Evolutionary conservation across 2,797 vertebrate species (phyloP).

Genomic region (Clamator glandarius): DNA sequence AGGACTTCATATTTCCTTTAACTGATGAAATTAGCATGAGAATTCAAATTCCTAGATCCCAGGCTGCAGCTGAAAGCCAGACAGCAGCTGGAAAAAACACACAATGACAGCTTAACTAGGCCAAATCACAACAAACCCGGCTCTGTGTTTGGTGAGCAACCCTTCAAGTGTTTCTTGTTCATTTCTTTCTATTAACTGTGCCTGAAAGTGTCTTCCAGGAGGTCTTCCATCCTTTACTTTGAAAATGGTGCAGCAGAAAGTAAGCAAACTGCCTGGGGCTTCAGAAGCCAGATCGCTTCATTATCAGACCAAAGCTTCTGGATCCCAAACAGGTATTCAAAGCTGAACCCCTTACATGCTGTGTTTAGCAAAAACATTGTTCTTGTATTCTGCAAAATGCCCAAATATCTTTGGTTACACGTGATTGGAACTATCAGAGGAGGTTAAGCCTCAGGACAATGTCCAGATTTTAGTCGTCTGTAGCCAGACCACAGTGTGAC

Average conservation of each 20-base stretch:
- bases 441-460: conserved; percentile 43
- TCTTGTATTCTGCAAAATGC: neutral
- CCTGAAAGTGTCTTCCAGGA: neutral
- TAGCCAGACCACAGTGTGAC: neutral
- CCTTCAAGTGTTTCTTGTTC: too few species aligned
- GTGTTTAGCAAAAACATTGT: conserved; percentile 53
- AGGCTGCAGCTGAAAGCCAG: neutral
- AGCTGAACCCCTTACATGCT: neutral
- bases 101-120: too few species aligned
- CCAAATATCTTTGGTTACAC: conserved; percentile 11
- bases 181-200: neutral
- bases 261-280: neutral
- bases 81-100: neutral
- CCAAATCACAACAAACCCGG: too few species aligned
- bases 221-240: neutral
- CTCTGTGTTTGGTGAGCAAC: too few species aligned
- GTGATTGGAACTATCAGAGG: neutral
- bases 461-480: neutral
- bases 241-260: neutral
- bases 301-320: conserved; percentile 24
- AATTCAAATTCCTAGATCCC: neutral
- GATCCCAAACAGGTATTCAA: neutral
- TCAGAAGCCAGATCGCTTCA: neutral
- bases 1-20: neutral
- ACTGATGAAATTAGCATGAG: neutral